Evolutionary conservation across 2,888 invertebrate species (phyloP), one percentile per base, ranked within the genome.

Genomic region (Tanypteryx hageni): DNA sequence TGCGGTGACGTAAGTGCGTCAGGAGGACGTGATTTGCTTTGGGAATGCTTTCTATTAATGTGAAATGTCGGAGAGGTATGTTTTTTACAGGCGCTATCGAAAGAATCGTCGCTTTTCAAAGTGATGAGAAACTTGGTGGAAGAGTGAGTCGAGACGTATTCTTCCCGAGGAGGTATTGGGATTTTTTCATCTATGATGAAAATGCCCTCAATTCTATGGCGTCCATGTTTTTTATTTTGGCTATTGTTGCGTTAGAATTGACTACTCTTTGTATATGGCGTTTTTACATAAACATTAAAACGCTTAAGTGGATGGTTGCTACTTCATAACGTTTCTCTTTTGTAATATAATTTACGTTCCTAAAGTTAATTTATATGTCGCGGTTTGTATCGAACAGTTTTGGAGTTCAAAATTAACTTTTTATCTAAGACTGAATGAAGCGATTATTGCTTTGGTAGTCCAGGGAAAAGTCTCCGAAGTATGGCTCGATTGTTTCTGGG

Each of bases 161-260:
- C 22, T 76, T 76, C 5, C 27, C 10, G 10, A 16, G n/a, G 22
- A n/a, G 27, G 61, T 22, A 18, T 31, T 61, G 31, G 56, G 59
- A 18, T 11, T 61, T 61, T 31, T 89, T 58, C 59, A 89, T n/a
- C 44, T 16, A 11, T 27, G 8, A 18, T 31, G 56, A 64, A 89
- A 68, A n/a, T 89, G n/a, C 89, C 31, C 89, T 44, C 18, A n/a
- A 31, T 64, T 89, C 64, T 56, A 4, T 89, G 64, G 56, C 89
- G 64, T 89, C 89, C 89, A 89, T 64, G 59, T 86, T 89, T 68
- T 83, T 89, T 68, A 89, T 89, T 22, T 89, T 89, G 89, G 64
- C 89, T 89, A 64, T 61, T 89, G 68, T 89, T 89, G 86, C 89
- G 64, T 44, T 89, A 64, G 68, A 89, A 31, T 89, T 4, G 18